Conservation (phyloP, 2,888 invertebrate genomes). For the Tromatobia lineatoria region DNA sequence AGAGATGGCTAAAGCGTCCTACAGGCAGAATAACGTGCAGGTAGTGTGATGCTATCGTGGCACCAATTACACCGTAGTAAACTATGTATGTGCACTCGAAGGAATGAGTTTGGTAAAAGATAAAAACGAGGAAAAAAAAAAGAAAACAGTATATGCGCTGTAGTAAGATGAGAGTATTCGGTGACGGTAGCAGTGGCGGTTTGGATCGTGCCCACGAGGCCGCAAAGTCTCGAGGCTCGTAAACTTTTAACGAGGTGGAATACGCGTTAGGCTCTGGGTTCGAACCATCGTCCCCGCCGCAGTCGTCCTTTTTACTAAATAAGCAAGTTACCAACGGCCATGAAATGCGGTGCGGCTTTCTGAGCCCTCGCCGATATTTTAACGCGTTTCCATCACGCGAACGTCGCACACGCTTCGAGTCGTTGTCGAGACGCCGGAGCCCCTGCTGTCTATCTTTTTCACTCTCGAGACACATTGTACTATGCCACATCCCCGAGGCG, state of each 20-base stretch:
- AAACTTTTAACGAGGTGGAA: constrained; percentile 73
- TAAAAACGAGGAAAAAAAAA: background rate
- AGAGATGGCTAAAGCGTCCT: background rate
- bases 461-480: constrained; percentile 7
- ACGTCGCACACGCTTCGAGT: constrained; percentile 53
- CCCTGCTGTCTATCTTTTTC: constrained; percentile 41
- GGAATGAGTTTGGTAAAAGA: constrained; percentile 8
- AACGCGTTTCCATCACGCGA: constrained; percentile 74
- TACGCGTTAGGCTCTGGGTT: constrained; percentile 53
- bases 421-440: constrained; percentile 46
- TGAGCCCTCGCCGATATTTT: constrained; percentile 68
- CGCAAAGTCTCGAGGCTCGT: constrained; percentile 66
- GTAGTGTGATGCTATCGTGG: background rate
- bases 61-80: too few species aligned
- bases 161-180: constrained; percentile 19
- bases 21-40: background rate
- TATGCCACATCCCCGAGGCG: constrained; percentile 24
- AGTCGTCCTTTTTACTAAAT: constrained; percentile 70
- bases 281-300: constrained; percentile 53
- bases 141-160: background rate
- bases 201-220: constrained; percentile 39
- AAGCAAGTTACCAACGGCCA: constrained; percentile 60
- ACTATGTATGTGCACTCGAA: background rate
- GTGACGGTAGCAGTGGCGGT: constrained; percentile 20
- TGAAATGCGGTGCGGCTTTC: constrained; percentile 47